These are phyloP conservation scores for Deilephila elpenor DNA, from an alignment of 2,888 invertebrate species.

Conservation along the genomic window DNA sequence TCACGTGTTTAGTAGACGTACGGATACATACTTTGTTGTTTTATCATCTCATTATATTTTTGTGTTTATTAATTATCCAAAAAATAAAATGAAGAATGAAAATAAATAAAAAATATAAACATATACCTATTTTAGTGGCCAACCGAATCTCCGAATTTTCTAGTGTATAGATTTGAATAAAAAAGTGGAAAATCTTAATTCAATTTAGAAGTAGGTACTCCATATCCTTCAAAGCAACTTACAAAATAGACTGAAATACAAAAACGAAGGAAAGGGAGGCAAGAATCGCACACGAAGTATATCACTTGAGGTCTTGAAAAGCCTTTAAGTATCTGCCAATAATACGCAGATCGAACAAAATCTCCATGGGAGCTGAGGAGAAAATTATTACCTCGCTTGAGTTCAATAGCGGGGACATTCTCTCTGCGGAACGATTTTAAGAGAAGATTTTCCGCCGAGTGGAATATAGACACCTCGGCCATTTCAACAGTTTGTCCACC, in stretches of 20 bases:
- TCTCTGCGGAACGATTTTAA: constrained; percentile 65
- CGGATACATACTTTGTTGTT: no score
- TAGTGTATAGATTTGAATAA: no score
- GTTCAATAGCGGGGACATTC: constrained; percentile 71
- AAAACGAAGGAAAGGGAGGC: constrained; percentile 36
- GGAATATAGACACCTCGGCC: constrained; percentile 82
- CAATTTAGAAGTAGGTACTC: no score
- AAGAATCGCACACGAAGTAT: constrained; percentile 47
- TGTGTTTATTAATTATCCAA: no score
- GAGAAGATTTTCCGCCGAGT: constrained; percentile 75
- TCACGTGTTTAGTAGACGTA: no score
- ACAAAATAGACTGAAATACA: constrained; percentile 14
- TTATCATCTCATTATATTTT: no score
- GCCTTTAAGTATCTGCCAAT: constrained; percentile 65
- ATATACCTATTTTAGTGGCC: no score
- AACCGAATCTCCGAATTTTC: no score
- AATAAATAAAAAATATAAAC: no score
- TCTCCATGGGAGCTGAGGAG: constrained; percentile 65
- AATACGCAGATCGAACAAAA: constrained; percentile 68
- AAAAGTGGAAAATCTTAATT: no score
- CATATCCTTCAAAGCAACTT: no score
- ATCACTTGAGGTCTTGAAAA: constrained; percentile 59
- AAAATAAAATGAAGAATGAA: no score
- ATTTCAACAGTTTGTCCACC: constrained; percentile 84
- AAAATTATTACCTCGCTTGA: constrained; percentile 77